A percentile compares a stretch with the other conserved stretches of the same genome.
These are phyloP conservation scores for Babyrousa celebensis DNA, from an alignment of 2,797 vertebrate species.

Conservation along the genomic window DNA sequence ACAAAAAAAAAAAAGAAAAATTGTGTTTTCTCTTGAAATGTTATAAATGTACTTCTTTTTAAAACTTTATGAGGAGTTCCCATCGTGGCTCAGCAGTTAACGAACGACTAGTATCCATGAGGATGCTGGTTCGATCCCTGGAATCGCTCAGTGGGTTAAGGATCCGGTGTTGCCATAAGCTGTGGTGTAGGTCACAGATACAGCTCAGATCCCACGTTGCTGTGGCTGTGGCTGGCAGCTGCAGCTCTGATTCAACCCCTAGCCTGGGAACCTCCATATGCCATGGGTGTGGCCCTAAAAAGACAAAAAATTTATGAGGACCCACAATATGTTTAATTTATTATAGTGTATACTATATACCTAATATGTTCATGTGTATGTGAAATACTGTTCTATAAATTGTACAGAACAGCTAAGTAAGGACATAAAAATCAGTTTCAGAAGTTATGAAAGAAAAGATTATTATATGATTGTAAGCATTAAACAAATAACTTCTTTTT, in stretches of 20 bases:
- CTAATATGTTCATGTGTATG: neutral
- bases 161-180: too few relatives aligned
- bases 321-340: neutral
- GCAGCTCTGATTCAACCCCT: too few relatives aligned
- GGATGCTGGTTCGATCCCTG: too few relatives aligned
- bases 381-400: slow-evolving; percentile 53
- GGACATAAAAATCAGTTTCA: slow-evolving; percentile 49
- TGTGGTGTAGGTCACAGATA: too few relatives aligned
- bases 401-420: slow-evolving; percentile 16
- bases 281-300: too few relatives aligned
- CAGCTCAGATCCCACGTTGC: too few relatives aligned
- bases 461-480: slow-evolving; percentile 25
- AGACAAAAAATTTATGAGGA: slow-evolving; percentile 4
- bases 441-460: slow-evolving; percentile 26
- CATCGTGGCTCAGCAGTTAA: too few relatives aligned
- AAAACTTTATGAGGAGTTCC: neutral
- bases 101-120: too few relatives aligned
- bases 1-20: neutral
- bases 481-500: neutral
- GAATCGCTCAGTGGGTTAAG: too few relatives aligned
- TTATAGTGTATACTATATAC: neutral
- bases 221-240: too few relatives aligned
- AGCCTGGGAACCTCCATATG: too few relatives aligned
- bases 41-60: neutral
- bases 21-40: slow-evolving; percentile 46